These are phyloP conservation scores for Apomyelois bistriatella DNA, from an alignment of 2,888 invertebrate genomes.

Conservation along the genomic window DNA sequence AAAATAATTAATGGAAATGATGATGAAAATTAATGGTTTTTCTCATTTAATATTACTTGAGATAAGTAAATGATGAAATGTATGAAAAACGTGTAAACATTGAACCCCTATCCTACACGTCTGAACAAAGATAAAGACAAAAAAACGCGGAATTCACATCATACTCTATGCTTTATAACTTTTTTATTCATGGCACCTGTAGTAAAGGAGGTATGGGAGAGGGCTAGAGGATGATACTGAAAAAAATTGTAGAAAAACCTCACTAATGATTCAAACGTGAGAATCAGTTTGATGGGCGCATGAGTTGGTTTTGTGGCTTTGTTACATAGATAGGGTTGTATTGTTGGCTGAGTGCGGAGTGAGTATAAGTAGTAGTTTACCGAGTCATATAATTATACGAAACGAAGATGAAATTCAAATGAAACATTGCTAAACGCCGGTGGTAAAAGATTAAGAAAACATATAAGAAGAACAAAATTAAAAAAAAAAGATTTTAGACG, in stretches of 20 bases:
- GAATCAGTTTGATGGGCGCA: constrained; percentile 33
- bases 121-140: constrained; percentile 28
- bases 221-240: constrained; percentile 31
- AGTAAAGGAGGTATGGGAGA: constrained; percentile 44
- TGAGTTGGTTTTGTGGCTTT: constrained; percentile 14
- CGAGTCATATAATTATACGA: too few species aligned
- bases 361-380: too few species aligned
- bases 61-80: not conserved
- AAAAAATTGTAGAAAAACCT: constrained; percentile 39
- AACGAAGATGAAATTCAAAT: too few species aligned
- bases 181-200: constrained; percentile 60
- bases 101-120: constrained; percentile 2
- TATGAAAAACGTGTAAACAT: not conserved
- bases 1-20: not conserved
- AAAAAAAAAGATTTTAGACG: too few species aligned
- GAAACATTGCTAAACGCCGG: too few species aligned
- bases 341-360: too few species aligned
- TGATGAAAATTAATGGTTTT: not conserved
- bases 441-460: too few species aligned
- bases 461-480: too few species aligned
- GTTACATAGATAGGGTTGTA: constrained; percentile 6
- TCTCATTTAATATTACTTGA: not conserved
- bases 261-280: constrained; percentile 56
- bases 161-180: constrained; percentile 40
- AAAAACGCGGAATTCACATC: constrained; percentile 53